These are phyloP conservation scores for Ophion slaviceki DNA, from an alignment of 2,888 invertebrate species.

Conservation along the genomic window DNA sequence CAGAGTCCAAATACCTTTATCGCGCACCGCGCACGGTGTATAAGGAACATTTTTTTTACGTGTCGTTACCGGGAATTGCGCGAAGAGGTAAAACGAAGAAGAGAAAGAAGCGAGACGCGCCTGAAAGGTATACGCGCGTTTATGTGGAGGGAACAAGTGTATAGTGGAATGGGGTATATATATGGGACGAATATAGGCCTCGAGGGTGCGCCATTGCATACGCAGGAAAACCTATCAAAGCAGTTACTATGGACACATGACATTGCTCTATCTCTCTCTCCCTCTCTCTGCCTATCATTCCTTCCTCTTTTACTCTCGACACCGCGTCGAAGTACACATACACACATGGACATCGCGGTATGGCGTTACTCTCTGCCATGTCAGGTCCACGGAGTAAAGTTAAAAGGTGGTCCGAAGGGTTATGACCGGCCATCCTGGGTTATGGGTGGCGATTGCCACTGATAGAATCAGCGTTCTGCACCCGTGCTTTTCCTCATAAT, in stretches of 20 bases:
- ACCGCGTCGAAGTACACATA: background rate
- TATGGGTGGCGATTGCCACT: conserved; percentile 81
- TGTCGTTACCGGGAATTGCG: conserved; percentile 36
- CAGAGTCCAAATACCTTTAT: conserved; percentile 41
- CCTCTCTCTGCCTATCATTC: background rate
- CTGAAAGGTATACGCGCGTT: background rate
- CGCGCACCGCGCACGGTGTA: background rate
- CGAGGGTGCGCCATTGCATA: conserved; percentile 57
- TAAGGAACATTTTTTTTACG: conserved; percentile 44
- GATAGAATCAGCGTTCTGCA: conserved; percentile 82
- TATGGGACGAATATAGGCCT: conserved; percentile 67
- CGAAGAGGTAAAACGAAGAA: conserved; percentile 21
- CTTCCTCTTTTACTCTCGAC: conserved; percentile 6
- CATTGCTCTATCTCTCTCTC: conserved; percentile 18
- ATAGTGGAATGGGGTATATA: conserved; percentile 16
- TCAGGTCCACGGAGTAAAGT: conserved; percentile 82
- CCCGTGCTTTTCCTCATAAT: conserved; percentile 81
- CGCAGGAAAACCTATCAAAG: conserved; percentile 73
- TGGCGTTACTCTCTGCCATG: conserved; percentile 73
- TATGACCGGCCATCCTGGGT: conserved; percentile 80
- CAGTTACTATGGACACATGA: conserved; percentile 72
- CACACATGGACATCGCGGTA: background rate
- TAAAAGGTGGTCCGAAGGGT: conserved; percentile 80
- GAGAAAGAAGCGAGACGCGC: background rate
- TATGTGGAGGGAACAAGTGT: conserved; percentile 1